Conservation (phyloP, 2,797 vertebrate species). For the Thripadectes ignobilis region DNA sequence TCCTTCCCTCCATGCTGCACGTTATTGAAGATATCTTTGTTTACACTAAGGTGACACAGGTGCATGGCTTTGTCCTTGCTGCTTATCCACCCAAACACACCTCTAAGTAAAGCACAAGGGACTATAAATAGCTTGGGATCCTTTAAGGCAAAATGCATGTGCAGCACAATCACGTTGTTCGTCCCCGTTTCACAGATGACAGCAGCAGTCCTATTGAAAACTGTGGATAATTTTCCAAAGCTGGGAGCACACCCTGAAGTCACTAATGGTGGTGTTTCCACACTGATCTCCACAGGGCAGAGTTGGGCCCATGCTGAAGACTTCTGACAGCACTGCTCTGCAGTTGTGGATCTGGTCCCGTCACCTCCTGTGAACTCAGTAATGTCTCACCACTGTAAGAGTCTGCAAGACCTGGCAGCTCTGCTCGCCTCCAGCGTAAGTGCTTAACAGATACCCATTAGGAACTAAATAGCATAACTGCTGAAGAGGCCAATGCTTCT, state of each 20-base stretch:
- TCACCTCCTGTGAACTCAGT: neutral
- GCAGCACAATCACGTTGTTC: rapidly evolving
- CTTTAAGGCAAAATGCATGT: neutral
- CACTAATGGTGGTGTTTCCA: neutral
- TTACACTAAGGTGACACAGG: neutral
- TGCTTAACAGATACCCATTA: neutral
- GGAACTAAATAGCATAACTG: neutral
- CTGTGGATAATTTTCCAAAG: neutral
- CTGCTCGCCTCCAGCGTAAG: neutral
- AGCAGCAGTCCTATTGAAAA: neutral
- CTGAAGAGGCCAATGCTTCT: neutral
- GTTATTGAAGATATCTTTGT: neutral
- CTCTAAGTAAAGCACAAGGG: neutral
- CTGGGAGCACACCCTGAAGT: neutral
- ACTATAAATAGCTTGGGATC: conserved; percentile 26
- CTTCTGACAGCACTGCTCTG: neutral
- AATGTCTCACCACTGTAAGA: neutral
- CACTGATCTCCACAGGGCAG: neutral
- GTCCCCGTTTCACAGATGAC: neutral
- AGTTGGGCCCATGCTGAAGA: neutral
- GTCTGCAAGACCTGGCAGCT: neutral
- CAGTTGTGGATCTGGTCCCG: neutral
- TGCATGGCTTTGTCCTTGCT: conserved; percentile 3
- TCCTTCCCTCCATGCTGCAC: neutral
- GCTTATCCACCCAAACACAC: conserved; percentile 30